Conservation (phyloP, 2,797 vertebrate species). For the Tokudaia tokunoshimensis region DNA sequence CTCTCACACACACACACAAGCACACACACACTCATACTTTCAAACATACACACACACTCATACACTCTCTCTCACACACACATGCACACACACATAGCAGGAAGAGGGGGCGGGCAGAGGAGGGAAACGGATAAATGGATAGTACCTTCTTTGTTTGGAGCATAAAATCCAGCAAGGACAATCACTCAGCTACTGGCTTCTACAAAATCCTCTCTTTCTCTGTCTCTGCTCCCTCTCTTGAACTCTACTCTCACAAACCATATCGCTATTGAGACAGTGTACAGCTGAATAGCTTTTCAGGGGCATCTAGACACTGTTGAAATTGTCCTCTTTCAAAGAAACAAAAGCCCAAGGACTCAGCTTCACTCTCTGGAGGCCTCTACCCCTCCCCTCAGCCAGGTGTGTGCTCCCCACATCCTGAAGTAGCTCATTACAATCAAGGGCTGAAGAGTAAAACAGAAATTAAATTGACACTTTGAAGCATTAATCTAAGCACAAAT, state of each 20-base stretch:
- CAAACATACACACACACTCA: not conserved
- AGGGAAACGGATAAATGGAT: not conserved
- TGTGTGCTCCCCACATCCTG: conserved; percentile 63
- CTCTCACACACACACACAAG: too few species aligned
- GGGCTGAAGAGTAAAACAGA: conserved; percentile 75
- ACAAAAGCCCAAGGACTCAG: conserved; percentile 32
- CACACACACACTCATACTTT: too few species aligned
- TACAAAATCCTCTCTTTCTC: not conserved
- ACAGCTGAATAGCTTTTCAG: conserved; percentile 13
- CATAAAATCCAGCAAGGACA: not conserved
- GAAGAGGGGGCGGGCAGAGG: not conserved
- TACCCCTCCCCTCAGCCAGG: conserved; percentile 70
- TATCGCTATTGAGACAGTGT: not conserved
- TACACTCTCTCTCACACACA: not conserved
- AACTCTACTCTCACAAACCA: not conserved
- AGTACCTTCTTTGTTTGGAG: not conserved
- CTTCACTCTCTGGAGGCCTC: not conserved
- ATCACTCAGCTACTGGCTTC: not conserved
- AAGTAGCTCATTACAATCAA: conserved; percentile 77
- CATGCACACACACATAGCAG: not conserved
- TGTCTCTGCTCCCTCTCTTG: too few species aligned
- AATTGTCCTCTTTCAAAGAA: conserved; percentile 12
- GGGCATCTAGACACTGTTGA: not conserved
- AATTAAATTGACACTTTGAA: conserved; percentile 84
- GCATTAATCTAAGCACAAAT: conserved; percentile 83